Evolutionary conservation across 2,113 vertebrate genomes (phyloP), one percentile per base, ranked within the genome.

Genomic region (Dromas ardeola): DNA sequence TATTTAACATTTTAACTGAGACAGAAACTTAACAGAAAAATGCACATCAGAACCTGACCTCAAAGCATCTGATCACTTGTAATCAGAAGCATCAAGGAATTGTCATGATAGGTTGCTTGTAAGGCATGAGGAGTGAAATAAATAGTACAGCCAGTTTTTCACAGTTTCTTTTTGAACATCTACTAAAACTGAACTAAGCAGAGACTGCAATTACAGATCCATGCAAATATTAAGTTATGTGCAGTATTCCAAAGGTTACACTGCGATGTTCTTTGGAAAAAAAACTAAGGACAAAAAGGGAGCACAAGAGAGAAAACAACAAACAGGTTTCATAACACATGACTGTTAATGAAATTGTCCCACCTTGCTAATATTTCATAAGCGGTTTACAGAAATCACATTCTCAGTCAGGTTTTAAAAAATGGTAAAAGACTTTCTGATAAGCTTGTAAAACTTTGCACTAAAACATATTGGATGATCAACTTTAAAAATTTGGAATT

Each of bases 291-390:
- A 58, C 23, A 85, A 72, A 69, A 88, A 52, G 4, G 1, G 21
- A 32, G 12, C 5, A 55, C 10, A 40, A 36, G 5, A 73, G 5
- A 70, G 19, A 81, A 70, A 70, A 56, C 0, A 63, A 43, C 7
- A 40, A 63, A 25, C 2, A 56, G 7, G 19, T 89, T 67, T 81
- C 32, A 17, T 36, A 77, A 62, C 4, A 40, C 13, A 59, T 12
- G 18, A 62, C 6, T 36, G 29, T 17, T 77, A 65, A 45, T 10
- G 15, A 83, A 90, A 82, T 10, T 2, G 0, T 42, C 9, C n/a
- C 8, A 40, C 6, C 3, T 16, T 32, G 11, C 27, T 29, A 36
- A 18, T 18, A 82, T 50, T 4, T 9, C 0, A 0, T 25, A 74
- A 42, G 47, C 38, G 72, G 10, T 30, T 91, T 61, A 42, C 7